A percentile compares a stretch with the other conserved stretches of the same genome.
Evolutionary conservation across 1,140 invertebrate species (phyloP).

Genomic region (Drosophila prosaltans): DNA sequence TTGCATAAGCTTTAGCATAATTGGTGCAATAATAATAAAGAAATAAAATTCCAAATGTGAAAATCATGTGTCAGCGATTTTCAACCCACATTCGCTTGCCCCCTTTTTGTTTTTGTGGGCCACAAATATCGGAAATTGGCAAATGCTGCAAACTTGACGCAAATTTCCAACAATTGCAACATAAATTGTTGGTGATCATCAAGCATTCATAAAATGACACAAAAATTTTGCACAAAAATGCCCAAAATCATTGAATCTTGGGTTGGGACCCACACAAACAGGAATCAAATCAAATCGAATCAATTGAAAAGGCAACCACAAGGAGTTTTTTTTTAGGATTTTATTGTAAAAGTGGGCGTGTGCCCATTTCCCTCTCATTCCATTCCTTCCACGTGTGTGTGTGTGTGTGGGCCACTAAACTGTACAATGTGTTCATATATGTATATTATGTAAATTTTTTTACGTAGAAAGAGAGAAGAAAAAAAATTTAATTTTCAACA

Average conservation of each 20-base stretch:
- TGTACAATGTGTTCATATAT: constrained; percentile 53
- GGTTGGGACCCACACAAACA: constrained; percentile 17
- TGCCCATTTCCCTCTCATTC: background rate
- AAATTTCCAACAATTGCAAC: constrained; percentile 57
- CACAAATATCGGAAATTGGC: constrained; percentile 13
- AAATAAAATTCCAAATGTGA: constrained; percentile 20
- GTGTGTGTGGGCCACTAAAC: constrained; percentile 36
- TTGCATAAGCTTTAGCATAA: background rate
- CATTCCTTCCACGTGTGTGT: background rate
- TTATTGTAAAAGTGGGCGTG: constrained; percentile 44
- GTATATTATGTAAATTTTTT: constrained; percentile 64
- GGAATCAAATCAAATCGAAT: constrained; percentile 68
- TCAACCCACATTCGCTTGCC: background rate
- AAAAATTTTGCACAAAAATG: constrained; percentile 37
- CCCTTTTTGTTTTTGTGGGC: background rate
- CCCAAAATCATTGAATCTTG: constrained; percentile 55
- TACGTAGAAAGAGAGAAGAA: constrained; percentile 22
- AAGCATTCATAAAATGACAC: constrained; percentile 52
- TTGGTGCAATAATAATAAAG: constrained; percentile 18
- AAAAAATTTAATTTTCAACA: constrained; percentile 36
- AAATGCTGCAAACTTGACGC: constrained; percentile 56
- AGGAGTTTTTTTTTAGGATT: constrained; percentile 53
- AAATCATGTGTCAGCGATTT: constrained; percentile 45
- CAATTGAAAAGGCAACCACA: constrained; percentile 68
- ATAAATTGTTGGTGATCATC: constrained; percentile 65